These are phyloP conservation scores for Picus viridis DNA, from an alignment of 2,797 vertebrate genomes.

Conservation along the genomic window DNA sequence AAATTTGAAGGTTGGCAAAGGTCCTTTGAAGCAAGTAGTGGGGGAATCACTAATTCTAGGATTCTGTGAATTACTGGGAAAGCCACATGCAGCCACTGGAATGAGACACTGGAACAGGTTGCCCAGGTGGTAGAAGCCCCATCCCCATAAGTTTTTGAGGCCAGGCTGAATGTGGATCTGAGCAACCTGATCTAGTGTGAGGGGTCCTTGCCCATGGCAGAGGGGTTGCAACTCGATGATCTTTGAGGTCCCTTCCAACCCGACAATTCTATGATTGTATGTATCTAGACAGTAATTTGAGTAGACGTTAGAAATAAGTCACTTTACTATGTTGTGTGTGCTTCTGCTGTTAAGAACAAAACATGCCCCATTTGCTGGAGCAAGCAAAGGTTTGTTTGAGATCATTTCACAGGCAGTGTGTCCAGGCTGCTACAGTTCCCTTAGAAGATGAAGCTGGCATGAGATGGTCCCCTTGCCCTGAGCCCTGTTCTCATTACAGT, in stretches of 20 bases:
- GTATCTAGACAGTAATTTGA: not conserved
- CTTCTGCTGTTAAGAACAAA: not conserved
- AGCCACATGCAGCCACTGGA: not conserved
- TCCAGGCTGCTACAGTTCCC: not conserved
- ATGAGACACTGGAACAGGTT: no score
- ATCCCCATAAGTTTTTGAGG: no score
- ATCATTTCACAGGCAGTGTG: accelerated
- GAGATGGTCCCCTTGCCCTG: accelerated
- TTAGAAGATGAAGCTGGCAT: not conserved
- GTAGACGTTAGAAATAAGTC: not conserved
- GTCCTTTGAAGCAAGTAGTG: not conserved
- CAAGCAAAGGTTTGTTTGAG: not conserved
- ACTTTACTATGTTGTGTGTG: not conserved
- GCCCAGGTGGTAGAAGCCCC: no score
- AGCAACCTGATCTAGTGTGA: no score
- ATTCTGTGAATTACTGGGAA: not conserved
- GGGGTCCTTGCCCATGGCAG: no score
- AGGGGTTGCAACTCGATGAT: no score
- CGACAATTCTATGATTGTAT: no score
- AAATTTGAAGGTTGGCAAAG: not conserved
- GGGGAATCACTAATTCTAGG: not conserved
- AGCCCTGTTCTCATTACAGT: not conserved
- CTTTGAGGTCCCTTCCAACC: no score
- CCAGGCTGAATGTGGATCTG: no score
- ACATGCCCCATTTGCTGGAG: not conserved